Percentiles rank a stretch among this genome's conserved stretches.
These are phyloP conservation scores for Dicyrtomina minuta DNA, from an alignment of 2,888 invertebrate genomes.

Conservation along the genomic window DNA sequence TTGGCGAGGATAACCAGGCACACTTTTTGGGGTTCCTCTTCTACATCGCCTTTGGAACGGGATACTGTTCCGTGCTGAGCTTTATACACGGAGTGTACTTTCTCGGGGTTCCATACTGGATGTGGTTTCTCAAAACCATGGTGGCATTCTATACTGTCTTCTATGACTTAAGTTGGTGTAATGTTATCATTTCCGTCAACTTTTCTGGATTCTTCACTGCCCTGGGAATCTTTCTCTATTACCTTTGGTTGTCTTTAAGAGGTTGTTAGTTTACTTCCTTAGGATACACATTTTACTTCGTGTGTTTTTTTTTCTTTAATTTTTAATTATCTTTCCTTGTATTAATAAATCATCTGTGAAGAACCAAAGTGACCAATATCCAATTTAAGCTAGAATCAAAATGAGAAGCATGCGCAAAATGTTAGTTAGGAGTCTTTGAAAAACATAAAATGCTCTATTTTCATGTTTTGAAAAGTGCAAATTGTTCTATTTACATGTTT, in stretches of 20 bases:
- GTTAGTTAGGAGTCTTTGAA: too few species aligned
- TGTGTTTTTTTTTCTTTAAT: neutral
- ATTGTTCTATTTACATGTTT: too few species aligned
- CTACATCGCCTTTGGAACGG: constrained; percentile 41
- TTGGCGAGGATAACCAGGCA: constrained; percentile 51
- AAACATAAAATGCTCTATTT: too few species aligned
- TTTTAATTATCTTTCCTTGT: neutral
- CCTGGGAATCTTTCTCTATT: constrained; percentile 39
- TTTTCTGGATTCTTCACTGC: constrained; percentile 41
- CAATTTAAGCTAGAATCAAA: too few species aligned
- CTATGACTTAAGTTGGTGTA: constrained; percentile 38
- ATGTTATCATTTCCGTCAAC: constrained; percentile 36
- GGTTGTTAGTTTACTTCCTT: too few species aligned
- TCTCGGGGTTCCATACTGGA: constrained; percentile 31
- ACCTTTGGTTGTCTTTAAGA: constrained; percentile 38
- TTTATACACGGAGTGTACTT: constrained; percentile 19
- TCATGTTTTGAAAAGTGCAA: too few species aligned
- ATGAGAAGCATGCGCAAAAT: too few species aligned
- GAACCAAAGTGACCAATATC: too few species aligned
- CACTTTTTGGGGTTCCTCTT: constrained; percentile 49
- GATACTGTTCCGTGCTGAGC: constrained; percentile 15
- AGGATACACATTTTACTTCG: neutral
- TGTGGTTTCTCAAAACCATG: constrained; percentile 38
- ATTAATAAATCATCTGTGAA: neutral
- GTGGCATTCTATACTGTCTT: constrained; percentile 45